Evolutionary conservation across 2,888 invertebrate genomes (phyloP), one percentile per base, ranked within the genome.

Genomic region (Neria commutata): DNA sequence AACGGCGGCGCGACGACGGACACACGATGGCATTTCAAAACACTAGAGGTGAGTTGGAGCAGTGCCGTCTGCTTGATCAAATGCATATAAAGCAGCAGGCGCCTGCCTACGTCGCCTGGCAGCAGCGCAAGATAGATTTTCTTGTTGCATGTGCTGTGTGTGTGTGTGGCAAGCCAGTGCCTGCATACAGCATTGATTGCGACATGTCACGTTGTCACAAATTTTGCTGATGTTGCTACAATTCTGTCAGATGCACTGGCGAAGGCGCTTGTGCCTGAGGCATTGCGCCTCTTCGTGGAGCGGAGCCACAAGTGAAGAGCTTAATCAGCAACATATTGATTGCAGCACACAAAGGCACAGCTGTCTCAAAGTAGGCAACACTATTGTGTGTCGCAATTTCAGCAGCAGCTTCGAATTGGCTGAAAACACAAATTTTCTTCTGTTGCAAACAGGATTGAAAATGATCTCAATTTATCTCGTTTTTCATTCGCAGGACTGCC

Each of bases 1-100:
- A 62, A 62, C 54, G 73, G 69, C 24, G 74, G 73, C 6, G 72
- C 76, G n/a, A 68, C 76, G 59, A 73, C 73, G 64, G 76, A 77
- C 54, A 75, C 75, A 17, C 73, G 79, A 72, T 81, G 81, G 81
- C 81, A 81, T 61, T 81, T 81, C 63, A 76, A 74, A 57, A 81
- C 81, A 54, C 66, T 81, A 50, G 80, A 81, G 77, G 81, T 81
- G 50, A 64, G 68, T 66, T 5, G 25, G n/a, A 17, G 42, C 17
- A 42, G n/a, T n/a, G n/a, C n/a, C n/a, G n/a, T n/a, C n/a, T n/a
- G n/a, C n/a, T n/a, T n/a, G n/a, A n/a, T n/a, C n/a, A n/a, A n/a
- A n/a, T n/a, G n/a, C n/a, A n/a, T n/a, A n/a, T n/a, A n/a, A n/a
- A n/a, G n/a, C n/a, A n/a, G n/a, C n/a, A n/a, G n/a, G n/a, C n/a